Base-by-base conservation (phyloP, 2,888 invertebrate species). In the Synanthedon formicaeformis region DNA sequence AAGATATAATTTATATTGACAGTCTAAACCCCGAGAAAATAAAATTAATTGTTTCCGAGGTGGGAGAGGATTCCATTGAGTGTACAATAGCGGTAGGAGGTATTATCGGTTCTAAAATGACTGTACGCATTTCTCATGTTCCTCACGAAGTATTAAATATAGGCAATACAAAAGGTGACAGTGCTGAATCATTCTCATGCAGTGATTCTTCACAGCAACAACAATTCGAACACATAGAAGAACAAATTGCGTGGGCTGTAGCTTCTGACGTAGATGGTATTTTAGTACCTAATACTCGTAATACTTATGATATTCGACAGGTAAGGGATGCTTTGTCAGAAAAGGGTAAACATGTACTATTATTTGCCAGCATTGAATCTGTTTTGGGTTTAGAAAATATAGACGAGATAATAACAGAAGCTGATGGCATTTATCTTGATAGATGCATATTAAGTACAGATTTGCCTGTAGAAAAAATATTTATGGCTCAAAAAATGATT, bases 351-450 rank as follows among this genome's bases (percentile, higher is more conserved):
- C 84, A 87, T 59, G 73, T 86, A 50, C 69, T 87, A 8, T 63
- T 86, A 3, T 76, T 87, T 63, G 82, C 79, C 52, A 76, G 75
- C 57, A 73, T 87, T 57, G 86, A 86, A 16, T 66, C 83, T 23
- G 59, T 75, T 6, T 57, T 73, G 52, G 83, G 76, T 2, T 55
- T 82, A 1, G 81, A 86, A 55, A 82, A 82, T 58, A 65, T 96
- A 59, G 94, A 96, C 67, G 92, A 92, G 60, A 93, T 97, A 63
- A 90, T 96, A 56, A 67, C 73, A 5, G 93, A 90, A 57, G 90
- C 94, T 8, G 97, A 97, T 79, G 97, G 96, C 50, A 90, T 97
- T 53, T 96, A 95, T 91, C 91, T 97, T 0, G 96, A 97, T 53
- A 90, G 96, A 58, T 94, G 94, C 63, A 92, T 95, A 71, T 85